Conservation (phyloP, 2,113 vertebrate species). For the Callithrix jacchus region DNA sequence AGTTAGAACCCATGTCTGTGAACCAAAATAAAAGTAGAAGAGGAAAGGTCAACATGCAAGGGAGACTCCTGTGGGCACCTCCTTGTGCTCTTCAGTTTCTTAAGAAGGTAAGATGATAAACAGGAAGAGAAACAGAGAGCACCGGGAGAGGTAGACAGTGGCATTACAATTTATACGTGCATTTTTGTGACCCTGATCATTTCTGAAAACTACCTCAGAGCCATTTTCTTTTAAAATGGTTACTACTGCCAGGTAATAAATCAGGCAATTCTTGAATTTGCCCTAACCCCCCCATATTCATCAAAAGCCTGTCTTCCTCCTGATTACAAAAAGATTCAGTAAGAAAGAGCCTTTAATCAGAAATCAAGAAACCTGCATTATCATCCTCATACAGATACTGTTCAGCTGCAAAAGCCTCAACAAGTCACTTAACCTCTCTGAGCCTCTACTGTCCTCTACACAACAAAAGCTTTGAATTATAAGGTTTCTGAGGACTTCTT, state of each 20-base stretch:
- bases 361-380: background rate
- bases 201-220: slow-evolving; percentile 38
- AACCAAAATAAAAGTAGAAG: background rate
- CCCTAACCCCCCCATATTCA: background rate
- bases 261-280: background rate
- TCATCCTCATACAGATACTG: background rate
- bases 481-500: background rate
- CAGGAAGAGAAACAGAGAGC: background rate
- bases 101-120: background rate
- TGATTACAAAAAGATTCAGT: slow-evolving; percentile 21
- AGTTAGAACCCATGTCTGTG: background rate
- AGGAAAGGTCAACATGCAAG: background rate
- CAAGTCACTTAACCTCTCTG: background rate
- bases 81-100: background rate
- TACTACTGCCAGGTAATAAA: background rate
- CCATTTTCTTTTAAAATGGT: slow-evolving; percentile 30
- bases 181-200: background rate
- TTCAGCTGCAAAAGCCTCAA: background rate
- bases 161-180: background rate
- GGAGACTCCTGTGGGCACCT: background rate
- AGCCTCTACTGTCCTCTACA: background rate
- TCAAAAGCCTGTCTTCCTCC: slow-evolving; percentile 10
- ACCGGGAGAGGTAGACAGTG: background rate
- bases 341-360: slow-evolving; percentile 35
- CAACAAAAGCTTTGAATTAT: background rate